Evolutionary conservation across 2,113 vertebrate genomes (phyloP), one percentile per base, ranked within the genome.

Genomic region (Lates calcarifer): DNA sequence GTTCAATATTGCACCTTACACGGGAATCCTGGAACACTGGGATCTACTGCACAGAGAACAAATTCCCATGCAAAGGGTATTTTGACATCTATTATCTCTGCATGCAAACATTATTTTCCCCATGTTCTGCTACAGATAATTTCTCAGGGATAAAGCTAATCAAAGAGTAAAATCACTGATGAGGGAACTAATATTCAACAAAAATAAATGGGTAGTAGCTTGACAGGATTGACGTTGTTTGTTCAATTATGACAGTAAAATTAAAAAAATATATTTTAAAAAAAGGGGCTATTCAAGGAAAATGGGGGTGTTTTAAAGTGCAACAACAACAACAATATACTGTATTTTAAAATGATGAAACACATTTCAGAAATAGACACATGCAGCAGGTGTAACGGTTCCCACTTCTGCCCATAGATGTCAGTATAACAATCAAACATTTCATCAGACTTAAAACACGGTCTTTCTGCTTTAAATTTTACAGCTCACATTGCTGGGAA

Each of bases 291-390:
- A 43, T 14, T n/a, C 12, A 37, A 7, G 4, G 14, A 56, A 17
- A 29, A 12, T 9, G 2, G 22, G 3, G 17, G 1, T 10, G 41
- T 11, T 35, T 26, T 82, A 82, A 88, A 77, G 77, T 89, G 73
- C 83, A 80, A 71, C 18, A 56, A 18, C 18, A 56, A 18, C 26
- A 56, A 47, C 10, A 74, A 29, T 55, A 20, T 39, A 35, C 2
- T 13, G 5, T 39, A 10, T 65, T 33, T 37, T 4, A 22, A 58
- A 49, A 56, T 56, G 4, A 37, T 11, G 5, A 65, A 56, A 58
- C 29, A 33, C 14, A 51, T 13, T 58, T 17, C 14, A 58, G 17
- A 68, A 53, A 4, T 66, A n/a, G 33, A 51, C 37, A 74, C 9
- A 10, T 76, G 5, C 26, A 61, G 4, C 18, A 62, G 5, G 22